Conservation (phyloP, 2,113 vertebrate genomes). For the Malaclemys terrapin region DNA sequence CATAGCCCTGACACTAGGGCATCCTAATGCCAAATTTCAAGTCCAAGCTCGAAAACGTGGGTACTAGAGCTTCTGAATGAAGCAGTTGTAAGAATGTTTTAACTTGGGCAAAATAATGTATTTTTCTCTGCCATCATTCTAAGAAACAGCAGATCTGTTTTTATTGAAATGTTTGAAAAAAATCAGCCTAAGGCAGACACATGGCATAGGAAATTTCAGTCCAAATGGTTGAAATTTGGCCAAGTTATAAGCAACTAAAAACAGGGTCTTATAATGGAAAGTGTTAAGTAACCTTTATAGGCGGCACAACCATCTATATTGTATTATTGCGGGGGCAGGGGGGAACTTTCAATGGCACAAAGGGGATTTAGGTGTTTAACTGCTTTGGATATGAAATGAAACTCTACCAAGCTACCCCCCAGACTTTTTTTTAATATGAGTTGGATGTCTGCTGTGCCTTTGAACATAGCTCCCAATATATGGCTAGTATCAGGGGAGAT, state of each 20-base stretch:
- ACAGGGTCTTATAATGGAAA: too few species aligned
- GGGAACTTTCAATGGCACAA: not conserved
- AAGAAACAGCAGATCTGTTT: too few species aligned
- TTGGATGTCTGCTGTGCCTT: not conserved
- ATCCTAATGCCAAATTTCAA: conserved; percentile 44
- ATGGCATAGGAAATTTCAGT: too few species aligned
- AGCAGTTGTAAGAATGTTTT: conserved; percentile 58
- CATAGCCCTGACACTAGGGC: conserved; percentile 17
- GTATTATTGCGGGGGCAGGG: not conserved
- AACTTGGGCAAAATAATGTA: not conserved
- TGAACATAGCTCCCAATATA: too few species aligned
- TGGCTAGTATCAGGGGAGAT: not conserved
- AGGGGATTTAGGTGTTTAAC: not conserved
- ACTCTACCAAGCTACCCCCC: not conserved
- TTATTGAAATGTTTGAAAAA: too few species aligned
- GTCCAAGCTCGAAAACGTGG: conserved; percentile 55
- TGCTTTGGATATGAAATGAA: not conserved
- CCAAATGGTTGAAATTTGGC: too few species aligned
- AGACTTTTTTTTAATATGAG: not conserved
- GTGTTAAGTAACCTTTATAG: conserved; percentile 2
- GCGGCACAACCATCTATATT: too few species aligned
- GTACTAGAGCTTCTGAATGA: conserved; percentile 50
- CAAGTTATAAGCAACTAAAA: too few species aligned
- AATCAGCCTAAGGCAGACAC: too few species aligned
- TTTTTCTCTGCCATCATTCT: too few species aligned